phyloP scores from a whole-genome alignment of 2,113 vertebrate genomes.

The Oryzias woworae region DNA sequence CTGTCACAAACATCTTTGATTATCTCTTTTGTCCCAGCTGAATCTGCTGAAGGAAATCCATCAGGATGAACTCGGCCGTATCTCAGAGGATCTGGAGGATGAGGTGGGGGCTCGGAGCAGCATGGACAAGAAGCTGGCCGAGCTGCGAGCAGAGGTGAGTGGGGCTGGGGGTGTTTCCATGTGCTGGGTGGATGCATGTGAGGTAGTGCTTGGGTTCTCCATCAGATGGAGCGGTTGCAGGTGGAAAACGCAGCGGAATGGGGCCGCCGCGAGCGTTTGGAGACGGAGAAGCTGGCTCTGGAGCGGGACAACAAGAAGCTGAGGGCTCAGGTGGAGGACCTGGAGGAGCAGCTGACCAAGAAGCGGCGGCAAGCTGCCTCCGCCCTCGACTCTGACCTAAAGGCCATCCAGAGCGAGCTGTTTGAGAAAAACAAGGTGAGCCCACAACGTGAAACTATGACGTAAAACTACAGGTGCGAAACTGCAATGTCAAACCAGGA shows the following conservation, averaged over 20 bases:
- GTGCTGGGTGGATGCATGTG: background rate
- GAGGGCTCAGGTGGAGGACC: slow-evolving; percentile 88
- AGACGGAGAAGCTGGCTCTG: slow-evolving; percentile 94
- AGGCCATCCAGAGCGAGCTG: slow-evolving; percentile 90
- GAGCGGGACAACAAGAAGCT: slow-evolving; percentile 98
- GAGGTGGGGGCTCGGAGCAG: slow-evolving; percentile 91
- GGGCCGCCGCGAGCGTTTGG: slow-evolving; percentile 92
- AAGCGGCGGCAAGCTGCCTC: slow-evolving; percentile 90
- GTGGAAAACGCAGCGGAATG: slow-evolving; percentile 94
- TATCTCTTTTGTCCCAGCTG: slow-evolving; percentile 72
- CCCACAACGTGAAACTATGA: no score
- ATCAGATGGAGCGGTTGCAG: slow-evolving; percentile 95
- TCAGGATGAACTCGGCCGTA: slow-evolving; percentile 94
- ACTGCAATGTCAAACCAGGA: no score
- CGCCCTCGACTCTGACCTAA: slow-evolving; percentile 89
- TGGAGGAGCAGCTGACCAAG: slow-evolving; percentile 91
- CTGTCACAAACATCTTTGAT: background rate
- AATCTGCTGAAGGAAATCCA: slow-evolving; percentile 95
- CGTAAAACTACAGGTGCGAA: no score
- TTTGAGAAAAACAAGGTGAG: slow-evolving; percentile 96
- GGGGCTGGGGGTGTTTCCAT: background rate
- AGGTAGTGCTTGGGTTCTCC: background rate
- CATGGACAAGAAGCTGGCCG: slow-evolving; percentile 97
- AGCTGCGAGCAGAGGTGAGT: slow-evolving; percentile 89
- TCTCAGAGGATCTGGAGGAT: slow-evolving; percentile 95